phyloP scores from a whole-genome alignment of 2,797 vertebrate species.

The Acanthopagrus latus region DNA sequence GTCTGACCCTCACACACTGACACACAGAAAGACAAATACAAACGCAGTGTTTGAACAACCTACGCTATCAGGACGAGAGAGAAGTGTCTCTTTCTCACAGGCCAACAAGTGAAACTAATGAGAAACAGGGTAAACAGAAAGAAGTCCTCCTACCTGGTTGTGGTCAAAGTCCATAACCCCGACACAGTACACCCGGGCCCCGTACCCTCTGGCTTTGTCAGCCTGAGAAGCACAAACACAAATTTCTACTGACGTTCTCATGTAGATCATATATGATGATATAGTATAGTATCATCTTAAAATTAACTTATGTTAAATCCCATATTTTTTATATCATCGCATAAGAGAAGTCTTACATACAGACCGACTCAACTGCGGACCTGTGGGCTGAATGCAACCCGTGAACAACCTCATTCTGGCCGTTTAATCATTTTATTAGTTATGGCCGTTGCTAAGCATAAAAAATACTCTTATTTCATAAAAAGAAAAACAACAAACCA shows the following conservation, averaged over 20 bases:
- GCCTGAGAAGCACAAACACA: slow-evolving; percentile 83
- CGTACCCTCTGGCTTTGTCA: slow-evolving; percentile 86
- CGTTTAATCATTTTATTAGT: too few species aligned
- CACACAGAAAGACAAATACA: slow-evolving; percentile 59
- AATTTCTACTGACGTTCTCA: neutral
- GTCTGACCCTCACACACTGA: slow-evolving; percentile 7
- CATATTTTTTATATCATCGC: neutral
- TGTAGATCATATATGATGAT: neutral
- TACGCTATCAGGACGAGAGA: slow-evolving; percentile 37
- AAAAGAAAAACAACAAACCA: neutral
- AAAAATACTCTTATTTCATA: too few species aligned
- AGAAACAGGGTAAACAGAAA: neutral
- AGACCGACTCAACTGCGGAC: too few species aligned
- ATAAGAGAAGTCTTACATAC: too few species aligned
- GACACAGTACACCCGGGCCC: slow-evolving; percentile 95
- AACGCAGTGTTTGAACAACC: slow-evolving; percentile 45
- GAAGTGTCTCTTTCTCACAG: slow-evolving; percentile 33
- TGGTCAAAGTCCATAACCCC: slow-evolving; percentile 95
- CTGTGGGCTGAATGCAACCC: too few species aligned
- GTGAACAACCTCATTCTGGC: too few species aligned
- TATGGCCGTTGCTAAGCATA: neutral
- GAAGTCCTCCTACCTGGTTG: slow-evolving; percentile 86
- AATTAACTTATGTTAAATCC: neutral
- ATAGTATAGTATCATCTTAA: neutral
- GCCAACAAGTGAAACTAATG: neutral